These are phyloP conservation scores for Drosophila bifasciata DNA, from an alignment of 1,140 invertebrate species.

Conservation along the genomic window DNA sequence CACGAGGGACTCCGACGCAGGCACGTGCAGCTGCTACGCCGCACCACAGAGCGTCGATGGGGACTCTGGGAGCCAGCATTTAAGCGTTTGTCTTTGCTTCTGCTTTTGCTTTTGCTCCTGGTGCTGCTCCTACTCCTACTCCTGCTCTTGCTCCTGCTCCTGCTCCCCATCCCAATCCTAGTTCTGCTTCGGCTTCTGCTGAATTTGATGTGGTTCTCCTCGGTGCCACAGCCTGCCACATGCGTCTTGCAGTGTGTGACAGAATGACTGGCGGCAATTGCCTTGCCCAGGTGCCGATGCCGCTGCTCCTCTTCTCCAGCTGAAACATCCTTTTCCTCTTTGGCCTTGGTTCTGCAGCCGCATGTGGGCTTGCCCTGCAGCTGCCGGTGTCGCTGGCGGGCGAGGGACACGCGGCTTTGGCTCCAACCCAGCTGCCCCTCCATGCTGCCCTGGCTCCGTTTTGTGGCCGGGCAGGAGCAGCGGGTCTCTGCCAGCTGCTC, in stretches of 20 bases:
- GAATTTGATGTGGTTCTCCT: too few relatives aligned
- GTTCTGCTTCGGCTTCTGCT: not conserved
- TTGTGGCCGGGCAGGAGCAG: too few relatives aligned
- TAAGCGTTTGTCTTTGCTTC: not conserved
- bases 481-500: too few relatives aligned
- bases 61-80: not conserved
- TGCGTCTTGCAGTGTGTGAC: too few relatives aligned
- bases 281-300: too few relatives aligned
- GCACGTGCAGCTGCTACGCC: slow-evolving; percentile 30
- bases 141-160: too few relatives aligned
- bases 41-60: not conserved
- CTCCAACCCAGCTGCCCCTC: too few relatives aligned
- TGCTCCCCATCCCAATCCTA: not conserved
- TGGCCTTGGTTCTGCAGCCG: not conserved
- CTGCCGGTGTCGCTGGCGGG: not conserved
- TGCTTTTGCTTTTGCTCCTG: not conserved
- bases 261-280: too few relatives aligned
- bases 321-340: not conserved
- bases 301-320: too few relatives aligned
- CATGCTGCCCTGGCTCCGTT: not conserved
- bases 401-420: too few relatives aligned
- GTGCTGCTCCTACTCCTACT: not conserved
- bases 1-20: not conserved
- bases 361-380: not conserved
- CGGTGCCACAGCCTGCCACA: too few relatives aligned